These are phyloP conservation scores for Gambusia yucatana DNA, from an alignment of 2,797 vertebrate species.

Conservation along the genomic window DNA sequence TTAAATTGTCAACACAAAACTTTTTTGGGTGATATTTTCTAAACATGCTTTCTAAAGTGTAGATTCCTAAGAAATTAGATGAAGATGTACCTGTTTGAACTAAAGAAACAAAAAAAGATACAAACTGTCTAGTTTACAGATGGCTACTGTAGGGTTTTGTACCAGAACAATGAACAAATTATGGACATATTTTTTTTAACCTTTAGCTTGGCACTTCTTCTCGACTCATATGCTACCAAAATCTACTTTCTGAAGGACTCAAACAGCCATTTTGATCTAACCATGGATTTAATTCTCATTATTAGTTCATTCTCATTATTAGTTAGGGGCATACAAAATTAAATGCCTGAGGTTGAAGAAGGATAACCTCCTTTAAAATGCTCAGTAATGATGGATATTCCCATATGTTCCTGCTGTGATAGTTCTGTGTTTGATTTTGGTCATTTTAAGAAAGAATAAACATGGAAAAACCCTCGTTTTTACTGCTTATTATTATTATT, in stretches of 20 bases:
- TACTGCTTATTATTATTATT: background rate
- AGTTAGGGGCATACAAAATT: background rate
- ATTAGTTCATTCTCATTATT: background rate
- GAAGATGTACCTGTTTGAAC: background rate
- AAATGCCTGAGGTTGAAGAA: background rate
- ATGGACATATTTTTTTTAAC: background rate
- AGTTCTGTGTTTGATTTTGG: background rate
- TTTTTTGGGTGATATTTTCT: background rate
- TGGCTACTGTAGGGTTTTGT: background rate
- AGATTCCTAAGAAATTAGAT: background rate
- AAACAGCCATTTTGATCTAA: background rate
- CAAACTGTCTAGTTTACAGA: background rate
- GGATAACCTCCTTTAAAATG: background rate
- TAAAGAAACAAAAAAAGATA: background rate
- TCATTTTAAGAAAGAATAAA: background rate
- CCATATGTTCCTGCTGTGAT: background rate
- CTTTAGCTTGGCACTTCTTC: background rate
- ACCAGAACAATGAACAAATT: background rate
- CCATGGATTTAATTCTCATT: background rate
- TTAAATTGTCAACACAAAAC: no score
- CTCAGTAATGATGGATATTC: background rate
- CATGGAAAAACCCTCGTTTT: background rate
- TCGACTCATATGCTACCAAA: background rate
- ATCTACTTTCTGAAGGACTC: background rate
- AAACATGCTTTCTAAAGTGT: background rate